Evolutionary conservation across 2,797 vertebrate species (phyloP).

Genomic region (Enteromius anoplus): DNA sequence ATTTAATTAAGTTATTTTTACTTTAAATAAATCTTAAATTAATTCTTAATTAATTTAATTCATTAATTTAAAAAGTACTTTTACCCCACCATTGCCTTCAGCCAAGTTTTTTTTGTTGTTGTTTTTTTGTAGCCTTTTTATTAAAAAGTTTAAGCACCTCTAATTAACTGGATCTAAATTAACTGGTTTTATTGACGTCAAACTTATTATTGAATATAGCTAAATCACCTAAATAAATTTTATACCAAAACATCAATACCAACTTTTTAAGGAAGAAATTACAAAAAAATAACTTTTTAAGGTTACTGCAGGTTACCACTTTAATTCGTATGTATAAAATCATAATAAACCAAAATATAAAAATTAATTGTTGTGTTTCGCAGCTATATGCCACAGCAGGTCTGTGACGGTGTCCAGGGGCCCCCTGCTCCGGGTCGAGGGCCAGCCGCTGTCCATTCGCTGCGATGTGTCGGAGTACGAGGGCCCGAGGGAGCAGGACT

Average conservation of each 20-base stretch:
- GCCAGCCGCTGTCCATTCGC: slow-evolving; percentile 83
- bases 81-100: no score
- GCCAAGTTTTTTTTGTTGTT: no score
- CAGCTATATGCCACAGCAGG: slow-evolving; percentile 80
- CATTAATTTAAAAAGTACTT: no score
- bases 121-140: no score
- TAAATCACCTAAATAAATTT: not conserved
- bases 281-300: not conserved
- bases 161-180: not conserved
- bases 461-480: slow-evolving; percentile 88
- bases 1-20: not conserved
- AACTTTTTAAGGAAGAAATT: no score
- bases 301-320: not conserved
- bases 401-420: slow-evolving; percentile 85
- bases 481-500: slow-evolving; percentile 93
- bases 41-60: not conserved
- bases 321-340: not conserved
- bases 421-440: slow-evolving; percentile 85
- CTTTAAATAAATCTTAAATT: not conserved
- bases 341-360: not conserved
- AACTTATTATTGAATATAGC: not conserved
- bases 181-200: no score
- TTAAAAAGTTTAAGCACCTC: not conserved
- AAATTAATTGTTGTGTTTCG: not conserved
- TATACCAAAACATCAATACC: not conserved